Conservation (phyloP, 2,113 vertebrate genomes). For the Ranitomeya imitator region DNA sequence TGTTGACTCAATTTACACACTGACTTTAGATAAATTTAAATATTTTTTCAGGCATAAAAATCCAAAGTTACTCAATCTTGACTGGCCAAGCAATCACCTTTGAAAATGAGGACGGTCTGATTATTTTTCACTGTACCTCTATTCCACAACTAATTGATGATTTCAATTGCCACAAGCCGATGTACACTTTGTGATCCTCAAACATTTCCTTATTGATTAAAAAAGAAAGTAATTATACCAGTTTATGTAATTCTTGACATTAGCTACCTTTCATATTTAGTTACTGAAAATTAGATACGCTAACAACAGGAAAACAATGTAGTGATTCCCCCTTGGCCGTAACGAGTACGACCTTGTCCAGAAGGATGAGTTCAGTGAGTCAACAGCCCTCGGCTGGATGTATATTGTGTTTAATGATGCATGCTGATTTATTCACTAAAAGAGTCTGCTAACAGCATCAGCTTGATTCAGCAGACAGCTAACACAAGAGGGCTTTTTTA, state of each 20-base stretch:
- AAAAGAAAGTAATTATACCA: not conserved
- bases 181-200: not conserved
- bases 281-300: not conserved
- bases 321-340: slow-evolving; percentile 1
- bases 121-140: not conserved
- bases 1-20: no score
- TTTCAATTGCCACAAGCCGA: not conserved
- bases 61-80: no score
- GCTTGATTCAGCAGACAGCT: slow-evolving; percentile 12
- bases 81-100: no score
- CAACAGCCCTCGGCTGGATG: slow-evolving; percentile 51
- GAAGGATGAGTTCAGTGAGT: slow-evolving; percentile 55
- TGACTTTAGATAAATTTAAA: no score
- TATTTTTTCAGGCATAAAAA: no score
- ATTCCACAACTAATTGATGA: not conserved
- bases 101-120: not conserved
- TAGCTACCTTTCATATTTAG: slow-evolving; percentile 1
- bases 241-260: slow-evolving; percentile 2
- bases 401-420: slow-evolving; percentile 57
- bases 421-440: slow-evolving; percentile 54
- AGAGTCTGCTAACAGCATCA: slow-evolving; percentile 39
- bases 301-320: not conserved
- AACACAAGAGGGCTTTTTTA: slow-evolving; percentile 4
- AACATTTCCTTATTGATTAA: not conserved
- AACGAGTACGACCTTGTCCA: slow-evolving; percentile 49